A percentile compares a stretch with the other conserved stretches of the same genome.
Conservation (phyloP, 2,797 vertebrate genomes). For the Epinephelus malabaricus region DNA sequence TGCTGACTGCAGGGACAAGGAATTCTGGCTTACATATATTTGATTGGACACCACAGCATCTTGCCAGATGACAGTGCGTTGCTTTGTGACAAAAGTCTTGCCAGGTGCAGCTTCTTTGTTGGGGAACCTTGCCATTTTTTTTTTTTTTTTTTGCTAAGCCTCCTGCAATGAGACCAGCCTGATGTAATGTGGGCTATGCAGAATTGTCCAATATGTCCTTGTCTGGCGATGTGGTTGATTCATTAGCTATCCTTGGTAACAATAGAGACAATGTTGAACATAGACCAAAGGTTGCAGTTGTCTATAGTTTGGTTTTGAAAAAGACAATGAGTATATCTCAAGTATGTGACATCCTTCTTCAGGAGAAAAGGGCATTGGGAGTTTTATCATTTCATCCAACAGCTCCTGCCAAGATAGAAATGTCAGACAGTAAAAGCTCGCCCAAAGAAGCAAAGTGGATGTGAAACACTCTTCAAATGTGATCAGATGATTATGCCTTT, state of each 20-base stretch:
- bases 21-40: too few species aligned
- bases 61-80: too few species aligned
- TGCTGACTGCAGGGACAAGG: too few species aligned
- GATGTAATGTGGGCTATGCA: not conserved
- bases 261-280: not conserved
- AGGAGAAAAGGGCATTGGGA: not conserved
- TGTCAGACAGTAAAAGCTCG: slow-evolving; percentile 30
- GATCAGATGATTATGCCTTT: slow-evolving; percentile 24
- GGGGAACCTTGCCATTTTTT: too few species aligned
- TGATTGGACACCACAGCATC: too few species aligned
- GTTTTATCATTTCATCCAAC: slow-evolving; percentile 22
- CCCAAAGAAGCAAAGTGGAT: not conserved
- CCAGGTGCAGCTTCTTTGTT: too few species aligned
- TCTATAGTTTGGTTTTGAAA: not conserved
- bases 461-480: slow-evolving; percentile 17
- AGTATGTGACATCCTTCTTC: slow-evolving; percentile 2
- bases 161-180: too few species aligned
- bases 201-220: not conserved
- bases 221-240: not conserved
- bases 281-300: not conserved
- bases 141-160: too few species aligned
- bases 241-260: not conserved
- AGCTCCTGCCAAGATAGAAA: slow-evolving; percentile 31
- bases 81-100: too few species aligned
- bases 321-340: not conserved